Evolutionary conservation across 2,797 vertebrate genomes (phyloP).

Genomic region (Hylomyscus alleni): DNA sequence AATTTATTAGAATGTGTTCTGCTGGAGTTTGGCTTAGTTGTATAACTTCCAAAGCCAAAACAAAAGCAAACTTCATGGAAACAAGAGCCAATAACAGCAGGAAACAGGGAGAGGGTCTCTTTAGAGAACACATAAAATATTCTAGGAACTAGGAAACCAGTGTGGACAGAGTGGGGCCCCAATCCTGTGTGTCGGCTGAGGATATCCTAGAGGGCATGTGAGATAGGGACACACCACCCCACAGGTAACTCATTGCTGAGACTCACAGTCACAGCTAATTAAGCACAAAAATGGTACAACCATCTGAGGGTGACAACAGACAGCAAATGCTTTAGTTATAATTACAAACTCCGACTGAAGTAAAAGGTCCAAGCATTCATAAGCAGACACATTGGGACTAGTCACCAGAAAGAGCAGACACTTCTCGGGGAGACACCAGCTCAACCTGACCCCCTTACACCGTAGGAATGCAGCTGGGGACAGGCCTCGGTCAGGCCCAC

Average conservation of each 20-base stretch:
- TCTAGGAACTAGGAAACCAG: neutral
- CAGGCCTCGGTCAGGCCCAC: neutral
- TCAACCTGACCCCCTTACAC: neutral
- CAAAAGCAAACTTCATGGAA: neutral
- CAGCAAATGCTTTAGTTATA: constrained; percentile 66
- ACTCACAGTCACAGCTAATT: constrained; percentile 67
- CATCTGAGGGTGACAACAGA: neutral
- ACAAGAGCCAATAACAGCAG: neutral
- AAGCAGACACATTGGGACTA: neutral
- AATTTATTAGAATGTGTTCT: neutral
- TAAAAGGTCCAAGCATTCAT: constrained; percentile 37
- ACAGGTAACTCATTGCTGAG: neutral
- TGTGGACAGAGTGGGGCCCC: neutral
- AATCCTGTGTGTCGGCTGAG: neutral
- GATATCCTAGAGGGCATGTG: no score
- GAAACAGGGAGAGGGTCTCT: neutral
- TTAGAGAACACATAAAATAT: neutral
- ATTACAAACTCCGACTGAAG: constrained; percentile 75
- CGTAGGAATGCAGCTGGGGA: neutral
- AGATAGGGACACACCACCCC: neutral
- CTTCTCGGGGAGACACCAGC: neutral
- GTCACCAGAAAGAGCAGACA: neutral
- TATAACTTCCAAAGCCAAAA: neutral
- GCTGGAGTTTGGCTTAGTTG: neutral
- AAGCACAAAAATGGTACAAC: neutral